Conservation (phyloP, 2,797 vertebrate species). For the Enteromius mattozi region DNA sequence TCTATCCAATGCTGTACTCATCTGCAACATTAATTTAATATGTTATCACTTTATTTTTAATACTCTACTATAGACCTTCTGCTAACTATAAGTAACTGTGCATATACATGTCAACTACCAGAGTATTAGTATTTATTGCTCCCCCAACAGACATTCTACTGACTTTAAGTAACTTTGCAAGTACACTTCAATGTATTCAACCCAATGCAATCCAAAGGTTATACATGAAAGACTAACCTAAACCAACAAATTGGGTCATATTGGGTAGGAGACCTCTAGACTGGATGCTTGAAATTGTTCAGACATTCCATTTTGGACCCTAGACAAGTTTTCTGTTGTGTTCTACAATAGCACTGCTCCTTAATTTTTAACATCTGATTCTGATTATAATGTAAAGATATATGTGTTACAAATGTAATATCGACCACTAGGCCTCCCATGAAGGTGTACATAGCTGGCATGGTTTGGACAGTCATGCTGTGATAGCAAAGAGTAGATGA, state of each 20-base stretch:
- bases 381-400: neutral
- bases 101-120: neutral
- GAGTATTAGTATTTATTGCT: neutral
- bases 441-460: neutral
- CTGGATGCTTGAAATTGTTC: neutral
- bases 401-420: slow-evolving; percentile 14
- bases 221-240: neutral
- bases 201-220: neutral
- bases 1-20: neutral
- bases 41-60: neutral
- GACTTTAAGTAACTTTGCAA: neutral
- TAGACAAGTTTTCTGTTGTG: slow-evolving; percentile 12
- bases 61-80: neutral
- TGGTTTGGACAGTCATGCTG: slow-evolving; percentile 16
- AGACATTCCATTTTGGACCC: neutral
- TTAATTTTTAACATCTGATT: slow-evolving; percentile 7
- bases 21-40: neutral
- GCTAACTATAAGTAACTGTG: neutral
- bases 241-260: neutral
- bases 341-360: slow-evolving; percentile 8
- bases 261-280: neutral
- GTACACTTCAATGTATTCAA: neutral
- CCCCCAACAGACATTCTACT: neutral
- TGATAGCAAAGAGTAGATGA: slow-evolving; percentile 12
- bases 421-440: neutral